Evolutionary conservation across 1,140 invertebrate genomes (phyloP), one percentile per base, ranked within the genome.

Genomic region (Helicoverpa zea): DNA sequence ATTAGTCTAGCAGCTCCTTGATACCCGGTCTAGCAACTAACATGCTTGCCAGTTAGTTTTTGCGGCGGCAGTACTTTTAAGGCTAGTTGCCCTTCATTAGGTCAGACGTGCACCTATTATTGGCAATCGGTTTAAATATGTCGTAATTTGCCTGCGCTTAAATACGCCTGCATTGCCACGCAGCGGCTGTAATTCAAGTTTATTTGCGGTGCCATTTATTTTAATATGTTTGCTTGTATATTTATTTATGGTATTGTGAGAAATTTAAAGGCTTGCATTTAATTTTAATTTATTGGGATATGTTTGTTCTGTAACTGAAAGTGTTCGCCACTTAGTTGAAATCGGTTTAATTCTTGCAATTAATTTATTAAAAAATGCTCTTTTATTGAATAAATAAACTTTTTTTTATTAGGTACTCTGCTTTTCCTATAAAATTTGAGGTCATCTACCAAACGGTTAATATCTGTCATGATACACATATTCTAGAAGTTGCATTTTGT

Each of bases 21-120:
- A 58, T 68, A 54, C 35, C 16, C 54, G 47, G 51, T 54, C 63
- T 61, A 66, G 73, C 85, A 81, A 79, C 84, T 85, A 89, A 83
- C 84, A 86, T 82, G 79, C 81, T 80, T 83, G 81, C 79, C 80
- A 79, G 84, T 81, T 61, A 63, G 82, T 91, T 91, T 90, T 91
- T 91, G 87, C 83, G 86, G 74, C 86, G 88, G 87, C 86, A 81
- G 68, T 58, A 68, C 84, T 87, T 84, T 83, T 82, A 87, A 86
- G 86, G 78, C 85, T 84, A 81, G 78, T 86, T 89, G 85, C 75
- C 75, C 75, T 85, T 89, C 89, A 89, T 89, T 89, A 83, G 80
- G 82, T 84, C 78, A 80, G 54, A 64, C 72, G 52, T 76, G 52
- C 18, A 18, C 29, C 30, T 70, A 70, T 70, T 77, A 77, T 79